These are phyloP conservation scores for Strix uralensis DNA, from an alignment of 2,113 vertebrate genomes.

Conservation along the genomic window DNA sequence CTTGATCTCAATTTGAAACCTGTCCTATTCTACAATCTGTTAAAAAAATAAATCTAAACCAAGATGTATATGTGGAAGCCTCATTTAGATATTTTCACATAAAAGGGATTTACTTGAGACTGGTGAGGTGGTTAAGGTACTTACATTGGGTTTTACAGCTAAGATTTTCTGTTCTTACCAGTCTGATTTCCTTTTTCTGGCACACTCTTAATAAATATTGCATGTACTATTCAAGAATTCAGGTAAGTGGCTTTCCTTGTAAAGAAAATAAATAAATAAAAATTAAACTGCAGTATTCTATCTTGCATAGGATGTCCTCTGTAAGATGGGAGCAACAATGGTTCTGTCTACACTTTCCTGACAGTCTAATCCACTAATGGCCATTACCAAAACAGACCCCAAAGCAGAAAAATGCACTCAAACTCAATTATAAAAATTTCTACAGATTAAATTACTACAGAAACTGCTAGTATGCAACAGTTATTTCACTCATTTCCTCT, in stretches of 20 bases:
- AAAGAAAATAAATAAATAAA: conserved; percentile 6
- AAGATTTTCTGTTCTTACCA: conserved; percentile 13
- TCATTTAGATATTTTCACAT: conserved; percentile 49
- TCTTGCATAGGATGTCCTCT: neutral
- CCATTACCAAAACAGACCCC: neutral
- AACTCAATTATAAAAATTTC: neutral
- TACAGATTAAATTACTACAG: neutral
- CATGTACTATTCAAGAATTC: conserved; percentile 5
- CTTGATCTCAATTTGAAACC: conserved; percentile 6
- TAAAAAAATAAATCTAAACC: neutral
- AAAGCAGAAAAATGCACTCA: neutral
- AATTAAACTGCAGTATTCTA: neutral
- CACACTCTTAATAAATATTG: conserved; percentile 26
- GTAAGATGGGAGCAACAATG: neutral
- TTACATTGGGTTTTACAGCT: neutral
- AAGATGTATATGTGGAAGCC: neutral
- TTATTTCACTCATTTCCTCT: neutral
- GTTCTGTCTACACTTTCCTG: neutral
- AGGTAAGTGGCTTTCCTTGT: conserved; percentile 5
- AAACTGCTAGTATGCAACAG: neutral
- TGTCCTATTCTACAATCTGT: neutral
- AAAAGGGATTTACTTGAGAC: conserved; percentile 22
- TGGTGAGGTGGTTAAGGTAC: conserved; percentile 16
- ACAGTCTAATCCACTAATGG: neutral
- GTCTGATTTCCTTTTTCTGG: neutral